phyloP scores from a whole-genome alignment of 2,888 invertebrate genomes.

The Lordiphosa fenestrarum region DNA sequence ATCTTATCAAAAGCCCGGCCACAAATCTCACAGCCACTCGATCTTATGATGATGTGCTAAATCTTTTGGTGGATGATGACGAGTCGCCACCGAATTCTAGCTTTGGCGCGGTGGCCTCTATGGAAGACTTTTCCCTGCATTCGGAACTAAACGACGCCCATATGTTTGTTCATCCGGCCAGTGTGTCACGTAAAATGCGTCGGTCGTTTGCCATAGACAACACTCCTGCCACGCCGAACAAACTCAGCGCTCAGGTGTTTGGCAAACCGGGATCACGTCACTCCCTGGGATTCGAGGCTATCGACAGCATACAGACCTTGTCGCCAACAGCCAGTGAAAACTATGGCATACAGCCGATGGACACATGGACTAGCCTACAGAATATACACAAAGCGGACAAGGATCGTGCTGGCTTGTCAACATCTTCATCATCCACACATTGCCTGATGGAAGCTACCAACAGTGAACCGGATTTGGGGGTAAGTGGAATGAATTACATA shows the following conservation, averaged over 20 bases:
- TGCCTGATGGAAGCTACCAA: constrained; percentile 81
- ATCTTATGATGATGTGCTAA: constrained; percentile 83
- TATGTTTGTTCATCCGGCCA: constrained; percentile 62
- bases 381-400: constrained; percentile 80
- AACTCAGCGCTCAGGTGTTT: constrained; percentile 86
- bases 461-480: constrained; percentile 86
- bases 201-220: constrained; percentile 45
- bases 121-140: constrained; percentile 84
- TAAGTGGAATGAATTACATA: constrained; percentile 55
- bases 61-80: constrained; percentile 72
- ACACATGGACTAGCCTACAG: constrained; percentile 85
- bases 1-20: constrained; percentile 80
- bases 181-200: constrained; percentile 53
- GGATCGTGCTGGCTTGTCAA: constrained; percentile 23
- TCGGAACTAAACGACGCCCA: constrained; percentile 66
- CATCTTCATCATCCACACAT: constrained; percentile 40
- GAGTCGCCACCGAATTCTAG: constrained; percentile 17
- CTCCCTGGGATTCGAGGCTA: constrained; percentile 68
- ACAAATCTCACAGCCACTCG: constrained; percentile 78
- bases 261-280: constrained; percentile 59
- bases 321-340: constrained; percentile 22
- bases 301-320: constrained; percentile 51
- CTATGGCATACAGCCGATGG: constrained; percentile 54
- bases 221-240: constrained; percentile 66
- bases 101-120: constrained; percentile 76